These are phyloP conservation scores for Nemopilema nomurai DNA, from an alignment of 30 jellyfish, hydroid and myxozoan species.

Conservation along the genomic window DNA sequence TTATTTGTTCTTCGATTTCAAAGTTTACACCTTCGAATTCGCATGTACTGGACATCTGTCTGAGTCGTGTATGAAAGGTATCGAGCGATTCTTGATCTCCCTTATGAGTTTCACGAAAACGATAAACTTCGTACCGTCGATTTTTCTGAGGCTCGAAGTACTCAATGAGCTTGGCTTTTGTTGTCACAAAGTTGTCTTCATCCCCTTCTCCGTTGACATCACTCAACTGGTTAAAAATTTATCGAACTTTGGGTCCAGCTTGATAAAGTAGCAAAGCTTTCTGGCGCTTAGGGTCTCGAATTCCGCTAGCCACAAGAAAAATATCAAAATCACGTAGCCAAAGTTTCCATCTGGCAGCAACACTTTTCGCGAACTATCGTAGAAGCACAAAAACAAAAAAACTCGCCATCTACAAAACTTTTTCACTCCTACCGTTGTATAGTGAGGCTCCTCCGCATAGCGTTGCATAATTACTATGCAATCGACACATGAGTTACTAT, in stretches of 20 bases:
- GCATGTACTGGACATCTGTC: too few species aligned
- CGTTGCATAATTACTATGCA: too few species aligned
- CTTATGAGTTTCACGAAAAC: constrained; percentile 21
- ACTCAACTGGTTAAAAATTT: constrained; percentile 13
- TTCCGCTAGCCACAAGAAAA: constrained; percentile 12
- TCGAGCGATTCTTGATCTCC: constrained; percentile 5
- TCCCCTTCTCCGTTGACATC: constrained; percentile 26
- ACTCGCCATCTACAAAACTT: neutral
- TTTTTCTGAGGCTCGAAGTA: too few species aligned
- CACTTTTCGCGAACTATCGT: constrained; percentile 24
- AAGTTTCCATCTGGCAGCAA: constrained; percentile 18
- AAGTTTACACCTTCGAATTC: too few species aligned
- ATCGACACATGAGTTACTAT: too few species aligned
- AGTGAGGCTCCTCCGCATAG: too few species aligned
- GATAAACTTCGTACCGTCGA: constrained; percentile 23
- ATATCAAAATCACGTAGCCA: constrained; percentile 22
- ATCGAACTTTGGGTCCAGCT: constrained; percentile 40
- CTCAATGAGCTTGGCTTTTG: constrained; percentile 7
- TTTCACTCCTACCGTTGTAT: neutral
- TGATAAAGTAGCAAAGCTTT: constrained; percentile 19
- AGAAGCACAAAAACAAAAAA: constrained; percentile 17
- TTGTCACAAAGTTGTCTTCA: constrained; percentile 1
- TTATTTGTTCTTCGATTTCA: too few species aligned
- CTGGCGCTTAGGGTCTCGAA: neutral
- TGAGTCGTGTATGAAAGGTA: too few species aligned